phyloP scores from a whole-genome alignment of 2,888 invertebrate species.

The Drosophila putrida region DNA sequence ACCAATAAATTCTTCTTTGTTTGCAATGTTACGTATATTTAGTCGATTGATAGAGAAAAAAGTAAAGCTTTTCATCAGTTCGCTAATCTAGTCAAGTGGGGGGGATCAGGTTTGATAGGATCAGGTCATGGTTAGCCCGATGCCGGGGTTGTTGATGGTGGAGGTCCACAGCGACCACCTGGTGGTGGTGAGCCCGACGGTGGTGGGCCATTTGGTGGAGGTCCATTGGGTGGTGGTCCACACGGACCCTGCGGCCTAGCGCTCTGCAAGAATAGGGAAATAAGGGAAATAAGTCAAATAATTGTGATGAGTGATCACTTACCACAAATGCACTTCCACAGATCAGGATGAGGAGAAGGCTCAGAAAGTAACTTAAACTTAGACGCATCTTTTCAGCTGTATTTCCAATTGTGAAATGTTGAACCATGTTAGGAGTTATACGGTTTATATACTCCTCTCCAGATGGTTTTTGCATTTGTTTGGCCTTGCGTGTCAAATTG shows the following conservation, averaged over 20 bases:
- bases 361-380: conserved; percentile 29
- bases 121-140: conserved; percentile 36
- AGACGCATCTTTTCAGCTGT: conserved; percentile 48
- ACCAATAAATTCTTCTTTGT: neutral
- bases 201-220: conserved; percentile 58
- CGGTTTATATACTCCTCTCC: conserved; percentile 23
- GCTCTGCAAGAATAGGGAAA: conserved; percentile 15
- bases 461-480: conserved; percentile 1
- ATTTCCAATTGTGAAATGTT: conserved; percentile 25
- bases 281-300: neutral
- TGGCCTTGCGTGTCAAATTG: conserved; percentile 48
- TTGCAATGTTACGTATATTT: conserved; percentile 26
- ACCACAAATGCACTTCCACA: conserved; percentile 56
- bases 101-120: neutral
- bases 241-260: conserved; percentile 61
- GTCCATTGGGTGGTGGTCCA: conserved; percentile 62
- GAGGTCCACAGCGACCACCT: conserved; percentile 45
- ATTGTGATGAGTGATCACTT: neutral
- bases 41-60: conserved; percentile 13
- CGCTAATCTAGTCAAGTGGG: neutral
- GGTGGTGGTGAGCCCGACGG: conserved; percentile 68
- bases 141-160: conserved; percentile 51
- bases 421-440: neutral
- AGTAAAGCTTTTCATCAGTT: neutral
- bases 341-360: conserved; percentile 39